phyloP scores from a whole-genome alignment of 2,113 vertebrate genomes.

The Pelvicachromis taeniatus region DNA sequence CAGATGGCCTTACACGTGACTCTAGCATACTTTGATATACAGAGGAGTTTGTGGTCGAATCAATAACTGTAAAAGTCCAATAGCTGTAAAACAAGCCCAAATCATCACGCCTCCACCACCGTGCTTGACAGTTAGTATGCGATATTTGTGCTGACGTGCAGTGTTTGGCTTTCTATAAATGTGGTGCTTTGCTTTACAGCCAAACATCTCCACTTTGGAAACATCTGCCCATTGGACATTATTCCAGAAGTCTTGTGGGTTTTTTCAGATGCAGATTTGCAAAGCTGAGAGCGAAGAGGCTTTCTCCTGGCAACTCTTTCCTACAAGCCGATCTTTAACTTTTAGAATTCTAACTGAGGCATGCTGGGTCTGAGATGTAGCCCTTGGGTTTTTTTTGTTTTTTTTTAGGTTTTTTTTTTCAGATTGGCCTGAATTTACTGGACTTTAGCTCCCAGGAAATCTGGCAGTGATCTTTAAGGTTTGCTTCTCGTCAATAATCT shows the following conservation, averaged over 20 bases:
- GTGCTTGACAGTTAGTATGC: background rate
- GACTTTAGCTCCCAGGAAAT: background rate
- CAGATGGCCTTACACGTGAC: background rate
- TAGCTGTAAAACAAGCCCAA: background rate
- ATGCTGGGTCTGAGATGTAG: background rate
- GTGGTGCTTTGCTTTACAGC: background rate
- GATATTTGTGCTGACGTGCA: background rate
- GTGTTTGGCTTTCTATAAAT: background rate
- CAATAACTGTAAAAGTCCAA: background rate
- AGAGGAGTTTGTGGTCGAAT: background rate
- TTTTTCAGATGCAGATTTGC: background rate
- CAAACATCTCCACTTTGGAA: background rate
- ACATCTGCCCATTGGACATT: background rate
- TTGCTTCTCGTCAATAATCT: background rate
- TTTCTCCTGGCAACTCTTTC: background rate
- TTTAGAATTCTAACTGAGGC: background rate
- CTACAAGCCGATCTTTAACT: background rate
- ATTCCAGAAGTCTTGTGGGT: background rate
- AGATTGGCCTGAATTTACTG: background rate
- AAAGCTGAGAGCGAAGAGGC: background rate
- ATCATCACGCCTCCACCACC: background rate
- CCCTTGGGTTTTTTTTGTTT: background rate
- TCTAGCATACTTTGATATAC: background rate
- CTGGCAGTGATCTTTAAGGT: background rate
- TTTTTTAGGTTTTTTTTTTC: too few relatives aligned